Conservation (phyloP, 2,888 invertebrate species). For the Morpho helenor region DNA sequence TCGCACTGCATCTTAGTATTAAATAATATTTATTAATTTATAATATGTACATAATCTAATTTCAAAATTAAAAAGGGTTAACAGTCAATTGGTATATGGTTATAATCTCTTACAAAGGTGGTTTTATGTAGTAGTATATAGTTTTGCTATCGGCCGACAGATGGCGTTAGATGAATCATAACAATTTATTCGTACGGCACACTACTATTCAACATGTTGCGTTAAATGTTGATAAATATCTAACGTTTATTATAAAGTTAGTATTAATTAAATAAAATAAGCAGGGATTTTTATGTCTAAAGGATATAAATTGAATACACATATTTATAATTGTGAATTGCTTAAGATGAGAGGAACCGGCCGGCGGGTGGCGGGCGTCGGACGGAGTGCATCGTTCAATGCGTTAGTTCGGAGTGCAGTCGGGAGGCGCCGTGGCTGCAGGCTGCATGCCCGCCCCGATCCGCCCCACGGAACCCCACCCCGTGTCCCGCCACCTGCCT, state of each 20-base stretch:
- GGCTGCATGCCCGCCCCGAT: constrained; percentile 63
- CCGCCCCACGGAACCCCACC: constrained; percentile 55
- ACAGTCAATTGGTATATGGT: background rate
- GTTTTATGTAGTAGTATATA: constrained; percentile 9
- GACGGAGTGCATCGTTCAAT: constrained; percentile 23
- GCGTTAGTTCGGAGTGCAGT: constrained; percentile 33
- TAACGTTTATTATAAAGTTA: too few species aligned
- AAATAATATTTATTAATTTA: too few species aligned
- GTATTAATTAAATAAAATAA: too few species aligned
- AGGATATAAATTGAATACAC: too few species aligned
- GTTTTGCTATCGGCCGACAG: constrained; percentile 61
- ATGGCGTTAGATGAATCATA: constrained; percentile 51
- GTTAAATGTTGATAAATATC: too few species aligned
- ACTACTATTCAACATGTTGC: too few species aligned
- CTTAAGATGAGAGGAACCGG: background rate
- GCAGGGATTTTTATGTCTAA: too few species aligned
- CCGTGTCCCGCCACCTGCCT: constrained; percentile 36
- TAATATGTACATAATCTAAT: too few species aligned
- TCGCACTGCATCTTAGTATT: background rate
- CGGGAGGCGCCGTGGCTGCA: constrained; percentile 55
- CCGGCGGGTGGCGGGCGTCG: background rate
- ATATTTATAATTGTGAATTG: too few species aligned
- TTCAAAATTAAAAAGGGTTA: too few species aligned
- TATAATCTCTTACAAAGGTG: background rate
- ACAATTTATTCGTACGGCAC: constrained; percentile 17